These are phyloP conservation scores for Tetramorium alpestre DNA, from an alignment of 1,140 invertebrate genomes.

Conservation along the genomic window DNA sequence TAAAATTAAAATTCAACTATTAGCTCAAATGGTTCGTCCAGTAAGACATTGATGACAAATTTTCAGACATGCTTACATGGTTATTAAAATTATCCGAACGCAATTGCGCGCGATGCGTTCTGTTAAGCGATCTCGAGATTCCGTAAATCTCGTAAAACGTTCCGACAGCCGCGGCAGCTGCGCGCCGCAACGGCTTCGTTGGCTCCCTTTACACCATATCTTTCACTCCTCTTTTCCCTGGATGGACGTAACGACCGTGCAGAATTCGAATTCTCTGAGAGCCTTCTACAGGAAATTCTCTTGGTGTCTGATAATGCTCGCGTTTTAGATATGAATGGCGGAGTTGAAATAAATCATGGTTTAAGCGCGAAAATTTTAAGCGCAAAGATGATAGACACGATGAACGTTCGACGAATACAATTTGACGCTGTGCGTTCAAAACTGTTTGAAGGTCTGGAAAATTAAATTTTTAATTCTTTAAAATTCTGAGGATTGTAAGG, in stretches of 20 bases:
- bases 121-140: conserved; percentile 35
- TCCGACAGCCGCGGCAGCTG: conserved; percentile 18
- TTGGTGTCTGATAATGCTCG: conserved; percentile 15
- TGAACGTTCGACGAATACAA: conserved; percentile 17
- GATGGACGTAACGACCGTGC: conserved; percentile 36
- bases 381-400: conserved; percentile 11
- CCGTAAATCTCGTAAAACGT: conserved; percentile 61
- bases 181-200: conserved; percentile 35
- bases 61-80: conserved; percentile 6
- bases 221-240: conserved; percentile 29
- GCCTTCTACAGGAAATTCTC: conserved; percentile 23
- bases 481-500: not conserved
- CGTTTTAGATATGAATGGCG: not conserved
- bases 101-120: conserved; percentile 8
- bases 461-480: not conserved
- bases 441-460: not conserved
- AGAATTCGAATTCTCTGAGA: conserved; percentile 32
- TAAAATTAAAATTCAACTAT: not conserved
- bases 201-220: conserved; percentile 37
- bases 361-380: not conserved
- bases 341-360: conserved; percentile 37
- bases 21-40: not conserved
- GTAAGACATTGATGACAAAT: not conserved
- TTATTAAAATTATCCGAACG: conserved; percentile 32
- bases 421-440: conserved; percentile 1